Conservation (phyloP, 1,140 invertebrate genomes). For the Andrena cerasifolii region DNA sequence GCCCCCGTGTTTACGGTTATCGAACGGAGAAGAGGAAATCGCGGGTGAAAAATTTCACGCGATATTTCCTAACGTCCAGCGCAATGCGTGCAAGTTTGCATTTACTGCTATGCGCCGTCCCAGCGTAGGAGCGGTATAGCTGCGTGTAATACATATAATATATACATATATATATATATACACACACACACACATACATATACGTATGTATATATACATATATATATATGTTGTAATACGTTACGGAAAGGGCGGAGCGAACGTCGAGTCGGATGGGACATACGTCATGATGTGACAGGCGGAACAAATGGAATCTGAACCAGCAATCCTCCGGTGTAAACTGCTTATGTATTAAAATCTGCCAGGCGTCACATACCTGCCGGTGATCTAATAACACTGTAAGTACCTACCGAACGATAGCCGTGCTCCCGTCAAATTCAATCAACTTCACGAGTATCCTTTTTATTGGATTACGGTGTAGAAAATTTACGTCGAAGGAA, state of each 20-base stretch:
- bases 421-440: not conserved
- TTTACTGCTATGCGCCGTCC: not conserved
- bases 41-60: conserved; percentile 15
- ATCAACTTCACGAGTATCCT: not conserved
- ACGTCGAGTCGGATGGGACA: conserved; percentile 77
- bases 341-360: conserved; percentile 79
- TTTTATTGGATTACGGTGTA: too few relatives aligned
- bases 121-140: conserved; percentile 1
- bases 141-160: conserved; percentile 57
- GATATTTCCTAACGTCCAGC: conserved; percentile 17
- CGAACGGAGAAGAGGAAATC: not conserved
- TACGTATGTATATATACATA: too few relatives aligned
- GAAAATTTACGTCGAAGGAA: too few relatives aligned
- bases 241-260: conserved; percentile 68
- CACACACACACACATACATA: too few relatives aligned
- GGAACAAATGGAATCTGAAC: conserved; percentile 83
- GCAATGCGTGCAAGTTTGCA: not conserved
- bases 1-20: not conserved
- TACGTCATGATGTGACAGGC: conserved; percentile 80
- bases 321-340: conserved; percentile 80
- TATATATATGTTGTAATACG: conserved; percentile 74
- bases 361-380: conserved; percentile 69
- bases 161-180: too few relatives aligned
- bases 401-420: conserved; percentile 64
- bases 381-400: conserved; percentile 76